A percentile compares a stretch with the other conserved stretches of the same genome.
These are phyloP conservation scores for Sesamia inferens DNA, from an alignment of 2,888 invertebrate species.

Conservation along the genomic window DNA sequence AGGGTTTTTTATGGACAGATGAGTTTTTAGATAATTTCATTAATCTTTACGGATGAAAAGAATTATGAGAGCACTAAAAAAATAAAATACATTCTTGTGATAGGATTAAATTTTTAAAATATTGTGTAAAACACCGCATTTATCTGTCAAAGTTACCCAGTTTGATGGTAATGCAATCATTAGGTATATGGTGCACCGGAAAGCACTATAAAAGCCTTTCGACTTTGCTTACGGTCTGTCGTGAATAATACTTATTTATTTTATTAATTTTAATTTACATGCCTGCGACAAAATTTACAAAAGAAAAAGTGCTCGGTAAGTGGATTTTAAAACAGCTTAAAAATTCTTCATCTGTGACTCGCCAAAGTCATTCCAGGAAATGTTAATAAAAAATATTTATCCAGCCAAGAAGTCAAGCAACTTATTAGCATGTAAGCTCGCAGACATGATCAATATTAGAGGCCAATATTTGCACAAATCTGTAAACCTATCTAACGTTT, in stretches of 20 bases:
- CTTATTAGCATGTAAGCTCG: conserved; percentile 77
- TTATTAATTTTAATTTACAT: no score
- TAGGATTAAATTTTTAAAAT: no score
- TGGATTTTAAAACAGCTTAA: conserved; percentile 18
- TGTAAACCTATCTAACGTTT: conserved; percentile 84
- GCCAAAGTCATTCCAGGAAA: conserved; percentile 65
- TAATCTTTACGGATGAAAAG: no score
- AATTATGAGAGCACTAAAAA: no score
- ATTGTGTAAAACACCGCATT: no score
- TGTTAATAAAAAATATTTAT: conserved; percentile 70
- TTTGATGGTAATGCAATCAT: not conserved
- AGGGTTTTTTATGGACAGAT: no score
- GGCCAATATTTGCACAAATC: conserved; percentile 83
- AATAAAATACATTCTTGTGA: no score
- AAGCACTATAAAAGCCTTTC: not conserved
- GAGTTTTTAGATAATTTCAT: no score
- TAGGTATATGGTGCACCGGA: not conserved
- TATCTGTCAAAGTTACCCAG: no score
- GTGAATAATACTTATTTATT: not conserved
- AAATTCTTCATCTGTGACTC: conserved; percentile 41
- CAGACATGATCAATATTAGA: conserved; percentile 84
- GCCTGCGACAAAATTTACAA: not conserved
- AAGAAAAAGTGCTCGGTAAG: not conserved
- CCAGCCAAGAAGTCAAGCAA: conserved; percentile 73
- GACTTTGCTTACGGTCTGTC: not conserved